These are phyloP conservation scores for Gnatocerus cornutus DNA, from an alignment of 2,888 invertebrate species.

Conservation along the genomic window DNA sequence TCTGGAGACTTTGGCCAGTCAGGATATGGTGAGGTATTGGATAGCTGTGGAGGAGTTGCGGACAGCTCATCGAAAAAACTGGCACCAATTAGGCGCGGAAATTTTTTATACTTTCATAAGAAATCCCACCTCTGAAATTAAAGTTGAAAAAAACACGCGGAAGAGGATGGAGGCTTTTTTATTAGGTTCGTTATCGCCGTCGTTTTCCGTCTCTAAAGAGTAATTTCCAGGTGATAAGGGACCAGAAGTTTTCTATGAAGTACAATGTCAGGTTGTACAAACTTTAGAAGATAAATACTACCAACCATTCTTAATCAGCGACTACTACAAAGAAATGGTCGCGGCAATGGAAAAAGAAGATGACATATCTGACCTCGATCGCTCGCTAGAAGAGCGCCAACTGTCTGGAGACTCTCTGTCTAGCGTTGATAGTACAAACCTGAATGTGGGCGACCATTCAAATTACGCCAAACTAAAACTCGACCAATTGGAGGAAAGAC, in stretches of 20 bases:
- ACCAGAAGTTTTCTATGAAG: slow-evolving; percentile 90
- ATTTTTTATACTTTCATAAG: slow-evolving; percentile 92
- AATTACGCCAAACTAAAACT: slow-evolving; percentile 87
- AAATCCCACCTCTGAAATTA: slow-evolving; percentile 86
- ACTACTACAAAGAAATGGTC: slow-evolving; percentile 85
- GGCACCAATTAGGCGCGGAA: slow-evolving; percentile 93
- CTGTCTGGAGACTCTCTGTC: slow-evolving; percentile 74
- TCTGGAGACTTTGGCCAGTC: slow-evolving; percentile 87
- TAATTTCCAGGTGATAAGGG: slow-evolving; percentile 81
- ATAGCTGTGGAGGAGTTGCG: slow-evolving; percentile 89
- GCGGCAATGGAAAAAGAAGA: slow-evolving; percentile 78
- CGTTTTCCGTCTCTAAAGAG: no score
- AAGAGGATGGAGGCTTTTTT: slow-evolving; percentile 92
- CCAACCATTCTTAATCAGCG: slow-evolving; percentile 90
- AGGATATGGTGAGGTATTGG: slow-evolving; percentile 91
- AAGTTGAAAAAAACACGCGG: slow-evolving; percentile 85
- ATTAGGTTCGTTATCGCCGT: no score
- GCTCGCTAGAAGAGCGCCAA: slow-evolving; percentile 73
- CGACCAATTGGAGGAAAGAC: slow-evolving; percentile 87
- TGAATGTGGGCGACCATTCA: slow-evolving; percentile 86
- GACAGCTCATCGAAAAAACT: slow-evolving; percentile 81
- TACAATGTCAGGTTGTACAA: slow-evolving; percentile 85
- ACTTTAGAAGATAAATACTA: slow-evolving; percentile 91
- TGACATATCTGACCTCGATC: slow-evolving; percentile 69
- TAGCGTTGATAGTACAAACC: slow-evolving; percentile 72